A percentile compares a stretch with the other conserved stretches of the same genome.
These are phyloP conservation scores for Drosophila azteca DNA, from an alignment of 1,140 invertebrate genomes.

Conservation along the genomic window DNA sequence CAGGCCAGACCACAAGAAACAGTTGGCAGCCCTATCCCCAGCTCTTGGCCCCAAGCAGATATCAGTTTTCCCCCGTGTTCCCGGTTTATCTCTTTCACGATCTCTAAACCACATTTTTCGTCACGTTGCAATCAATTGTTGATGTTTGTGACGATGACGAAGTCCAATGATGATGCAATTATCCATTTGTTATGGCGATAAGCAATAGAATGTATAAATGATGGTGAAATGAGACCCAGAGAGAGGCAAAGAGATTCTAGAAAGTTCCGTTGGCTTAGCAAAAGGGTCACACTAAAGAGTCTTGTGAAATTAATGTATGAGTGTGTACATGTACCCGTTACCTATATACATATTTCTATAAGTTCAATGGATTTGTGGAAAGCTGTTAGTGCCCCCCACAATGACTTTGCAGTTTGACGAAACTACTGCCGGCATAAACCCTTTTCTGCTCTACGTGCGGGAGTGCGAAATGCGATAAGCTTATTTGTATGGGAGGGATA, in stretches of 20 bases:
- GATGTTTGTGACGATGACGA: conserved; percentile 24
- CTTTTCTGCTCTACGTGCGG: too few species aligned
- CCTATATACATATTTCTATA: too few species aligned
- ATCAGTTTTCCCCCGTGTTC: conserved; percentile 11
- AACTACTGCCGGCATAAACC: too few species aligned
- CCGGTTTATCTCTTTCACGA: not conserved
- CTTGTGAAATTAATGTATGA: conserved; percentile 20
- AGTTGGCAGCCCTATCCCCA: conserved; percentile 5
- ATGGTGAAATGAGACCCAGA: conserved; percentile 37
- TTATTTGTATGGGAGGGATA: too few species aligned
- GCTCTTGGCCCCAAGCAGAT: not conserved
- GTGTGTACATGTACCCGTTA: too few species aligned
- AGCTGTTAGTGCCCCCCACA: too few species aligned
- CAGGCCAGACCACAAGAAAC: not conserved
- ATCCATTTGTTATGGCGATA: conserved; percentile 12
- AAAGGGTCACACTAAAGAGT: conserved; percentile 12
- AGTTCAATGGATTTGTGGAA: too few species aligned
- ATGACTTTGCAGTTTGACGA: too few species aligned
- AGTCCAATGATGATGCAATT: conserved; percentile 42
- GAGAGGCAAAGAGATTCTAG: conserved; percentile 35
- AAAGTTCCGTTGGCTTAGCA: conserved; percentile 35
- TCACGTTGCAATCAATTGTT: conserved; percentile 44
- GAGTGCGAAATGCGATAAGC: too few species aligned
- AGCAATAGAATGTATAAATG: conserved; percentile 15
- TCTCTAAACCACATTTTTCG: conserved; percentile 20